phyloP scores from a whole-genome alignment of 2,888 invertebrate species.

The Stenodema calcarata region DNA sequence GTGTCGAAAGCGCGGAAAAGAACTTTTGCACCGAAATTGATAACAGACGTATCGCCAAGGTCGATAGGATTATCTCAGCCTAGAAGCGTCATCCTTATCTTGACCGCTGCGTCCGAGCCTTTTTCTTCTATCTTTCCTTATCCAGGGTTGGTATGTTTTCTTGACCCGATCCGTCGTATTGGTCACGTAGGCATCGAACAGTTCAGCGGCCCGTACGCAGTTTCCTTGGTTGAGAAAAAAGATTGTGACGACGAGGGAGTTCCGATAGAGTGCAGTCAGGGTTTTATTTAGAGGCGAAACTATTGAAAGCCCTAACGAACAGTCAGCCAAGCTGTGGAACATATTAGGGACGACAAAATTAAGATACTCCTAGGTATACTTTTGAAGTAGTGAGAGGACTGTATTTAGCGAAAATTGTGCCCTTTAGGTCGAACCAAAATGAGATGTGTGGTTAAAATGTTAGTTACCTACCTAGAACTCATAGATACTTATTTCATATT shows the following conservation, averaged over 20 bases:
- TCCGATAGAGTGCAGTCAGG: no score
- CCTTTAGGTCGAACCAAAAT: no score
- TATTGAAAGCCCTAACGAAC: no score
- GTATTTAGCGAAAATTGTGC: no score
- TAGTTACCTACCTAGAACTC: no score
- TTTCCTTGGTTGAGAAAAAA: background rate
- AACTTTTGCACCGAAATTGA: background rate
- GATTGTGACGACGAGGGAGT: background rate
- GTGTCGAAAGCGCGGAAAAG: background rate
- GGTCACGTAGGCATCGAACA: background rate
- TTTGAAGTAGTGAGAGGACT: no score
- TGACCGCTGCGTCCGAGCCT: background rate
- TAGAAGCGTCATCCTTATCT: conserved; percentile 25
- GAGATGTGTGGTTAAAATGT: no score
- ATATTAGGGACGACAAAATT: no score
- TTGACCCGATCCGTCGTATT: background rate
- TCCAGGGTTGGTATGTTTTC: conserved; percentile 18
- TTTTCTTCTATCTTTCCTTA: background rate
- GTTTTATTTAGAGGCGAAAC: no score
- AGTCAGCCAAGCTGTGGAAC: no score
- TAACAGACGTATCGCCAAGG: background rate
- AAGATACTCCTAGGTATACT: no score
- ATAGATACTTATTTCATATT: no score
- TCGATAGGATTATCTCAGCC: conserved; percentile 17
- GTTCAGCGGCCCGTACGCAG: background rate